Evolutionary conservation across 1,140 invertebrate species (phyloP), one percentile per base, ranked within the genome.

Genomic region (Drosophila ambigua): DNA sequence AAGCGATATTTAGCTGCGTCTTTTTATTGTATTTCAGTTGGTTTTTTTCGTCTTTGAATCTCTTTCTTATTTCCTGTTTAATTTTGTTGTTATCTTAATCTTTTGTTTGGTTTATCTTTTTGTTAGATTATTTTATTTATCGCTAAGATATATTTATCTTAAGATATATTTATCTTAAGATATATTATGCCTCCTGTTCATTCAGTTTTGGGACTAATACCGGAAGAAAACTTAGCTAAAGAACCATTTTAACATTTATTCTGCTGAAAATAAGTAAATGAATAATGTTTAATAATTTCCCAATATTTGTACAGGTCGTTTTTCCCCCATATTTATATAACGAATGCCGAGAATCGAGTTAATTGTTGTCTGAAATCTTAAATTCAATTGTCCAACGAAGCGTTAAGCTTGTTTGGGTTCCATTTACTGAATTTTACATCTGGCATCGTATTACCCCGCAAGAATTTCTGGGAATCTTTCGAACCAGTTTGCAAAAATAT

Each of bases 321-420:
- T 66, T 55, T 4, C 11, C 5, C n/a, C 16, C 2, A 41, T 68
- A 65, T 52, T 28, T 52, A 52, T 28, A 39, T 15, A 26, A 65
- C 48, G 41, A 44, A 8, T 54, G 8, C 15, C 2, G 6, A 7
- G 13, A 65, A 39, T 28, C 26, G 15, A 45, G 28, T 20, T 44
- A 67, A 31, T 28, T 46, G 31, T n/a, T 9, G n/a, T 23, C 16
- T 24, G 26, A 41, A 43, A 57, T 69, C 35, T 45, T 65, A 35
- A 52, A 54, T 65, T 65, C 20, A 44, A 60, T 76, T 67, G 35
- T 45, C 15, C 59, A 75, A 35, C 64, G 44, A 76, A 66, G 62
- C 72, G 72, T 76, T 60, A 76, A 76, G 73, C 63, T 68, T 76
- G 72, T 76, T 61, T 26, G 43, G 49, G 63, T 76, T 67, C 44